Base-by-base conservation (phyloP, 2,797 vertebrate species). In the Pseudochromis fuscus region DNA sequence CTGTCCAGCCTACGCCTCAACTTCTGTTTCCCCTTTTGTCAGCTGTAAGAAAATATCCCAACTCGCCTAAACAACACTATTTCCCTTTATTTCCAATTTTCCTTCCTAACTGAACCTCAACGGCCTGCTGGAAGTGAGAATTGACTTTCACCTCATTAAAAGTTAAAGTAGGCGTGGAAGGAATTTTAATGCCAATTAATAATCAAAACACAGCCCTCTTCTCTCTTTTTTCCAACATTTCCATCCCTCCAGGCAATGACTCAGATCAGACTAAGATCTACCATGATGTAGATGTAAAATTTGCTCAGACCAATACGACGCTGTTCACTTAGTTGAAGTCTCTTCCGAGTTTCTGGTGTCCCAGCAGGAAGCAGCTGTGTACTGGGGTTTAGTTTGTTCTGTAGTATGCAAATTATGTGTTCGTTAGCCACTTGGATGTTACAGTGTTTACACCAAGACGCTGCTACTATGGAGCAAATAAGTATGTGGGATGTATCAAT, bases 151-250 rank as follows among this genome's bases (percentile, higher is more conserved):
- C 77, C 83, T 93, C 87, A 92, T 91, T 93, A 91, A 93, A 93
- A 90, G 80, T 91, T 88, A 81, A 86, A 87, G 74, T 72, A 75
- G 84, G 63, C 65, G 15, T 87, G 87, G 77, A 83, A 79, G 52
- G 86, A 89, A 91, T 93, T 88, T 90, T 87, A 87, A 92, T 91
- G 72, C 69, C 71, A 86, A 86, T 92, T 92, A 90, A 91, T 89
- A 90, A 90, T 90, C 91, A 82, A 89, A 89, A 88, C 75, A 82
- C 62, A 73, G 58, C 31, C 52, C n/a, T 64, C 38, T 58, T 45
- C 62, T 48, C 59, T 81, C 24, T 58, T 73, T 65, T n/a, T 72
- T 79, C 62, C 30, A 70, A 63, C 49, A 69, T 76, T 70, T 67
- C 62, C 55, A 42, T 82, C 57, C 78, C 85, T 65, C 18, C 18